phyloP scores from a whole-genome alignment of 2,888 invertebrate species.

The Gisinianus flammeolus region DNA sequence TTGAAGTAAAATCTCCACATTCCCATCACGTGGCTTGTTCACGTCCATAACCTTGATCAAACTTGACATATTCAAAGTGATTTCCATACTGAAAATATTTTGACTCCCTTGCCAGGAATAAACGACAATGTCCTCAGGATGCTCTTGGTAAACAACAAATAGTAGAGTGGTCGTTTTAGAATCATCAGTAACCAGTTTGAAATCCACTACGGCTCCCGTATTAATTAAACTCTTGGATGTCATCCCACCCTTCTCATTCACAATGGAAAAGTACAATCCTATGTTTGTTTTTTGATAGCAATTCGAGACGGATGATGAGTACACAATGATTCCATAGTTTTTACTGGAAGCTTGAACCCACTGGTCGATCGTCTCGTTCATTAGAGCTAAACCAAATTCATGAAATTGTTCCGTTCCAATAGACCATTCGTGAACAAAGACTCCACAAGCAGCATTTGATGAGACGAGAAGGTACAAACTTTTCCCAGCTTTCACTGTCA shows the following conservation, averaged over 20 bases:
- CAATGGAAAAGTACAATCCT: conserved; percentile 16
- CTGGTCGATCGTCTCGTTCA: neutral
- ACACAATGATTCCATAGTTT: conserved; percentile 10
- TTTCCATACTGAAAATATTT: neutral
- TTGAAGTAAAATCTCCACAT: conserved; percentile 22
- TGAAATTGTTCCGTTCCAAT: conserved; percentile 18
- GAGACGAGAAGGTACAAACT: conserved; percentile 31
- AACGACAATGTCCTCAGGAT: conserved; percentile 15
- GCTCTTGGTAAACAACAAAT: conserved; percentile 3
- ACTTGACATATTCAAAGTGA: conserved; percentile 6
- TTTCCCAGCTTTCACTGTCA: conserved; percentile 27
- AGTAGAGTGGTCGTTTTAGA: neutral
- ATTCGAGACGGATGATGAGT: neutral
- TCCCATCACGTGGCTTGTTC: neutral
- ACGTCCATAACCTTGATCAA: conserved; percentile 13
- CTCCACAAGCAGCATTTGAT: conserved; percentile 28
- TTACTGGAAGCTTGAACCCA: conserved; percentile 19
- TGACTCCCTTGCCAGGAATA: neutral
- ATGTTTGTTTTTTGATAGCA: neutral
- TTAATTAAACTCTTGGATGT: neutral
- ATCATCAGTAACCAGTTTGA: conserved; percentile 19
- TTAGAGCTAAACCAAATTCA: neutral
- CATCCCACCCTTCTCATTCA: conserved; percentile 12
- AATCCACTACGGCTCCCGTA: conserved; percentile 11
- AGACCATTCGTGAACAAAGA: conserved; percentile 20